Base-by-base conservation (phyloP, 2,888 invertebrate genomes). In the Eubasilissa splendida region DNA sequence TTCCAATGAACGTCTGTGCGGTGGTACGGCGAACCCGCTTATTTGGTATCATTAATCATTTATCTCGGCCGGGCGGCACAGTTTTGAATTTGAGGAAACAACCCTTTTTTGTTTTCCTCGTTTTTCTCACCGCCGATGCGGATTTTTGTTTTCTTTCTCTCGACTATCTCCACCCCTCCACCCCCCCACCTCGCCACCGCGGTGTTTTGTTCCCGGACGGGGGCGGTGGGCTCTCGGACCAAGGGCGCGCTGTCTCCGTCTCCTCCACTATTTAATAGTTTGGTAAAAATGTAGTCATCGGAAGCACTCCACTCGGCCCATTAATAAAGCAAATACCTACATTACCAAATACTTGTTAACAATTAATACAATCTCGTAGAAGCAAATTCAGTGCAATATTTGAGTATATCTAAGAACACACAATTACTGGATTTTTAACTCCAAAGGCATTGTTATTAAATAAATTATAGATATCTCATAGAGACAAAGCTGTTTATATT, bases 21-120 rank as follows among this genome's bases (percentile, higher is more conserved):
- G 22, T 22, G 22, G 22, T 22, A 14, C 70, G 77, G 56, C 88
- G 87, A 88, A 90, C 89, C 91, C 90, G 90, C 90, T 91, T 90
- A 91, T 91, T 91, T 91, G 87, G 87, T 86, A 89, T 88, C 91
- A 91, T 91, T 89, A 90, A 91, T 91, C 91, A 91, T 90, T 90
- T 89, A 87, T 88, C 87, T 88, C 88, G 87, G 86, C 59, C 60
- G 68, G 86, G 85, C 85, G 85, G 88, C 87, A 87, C 86, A 87
- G 87, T 86, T 87, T 86, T 88, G 88, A 88, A 89, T 89, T 89
- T 89, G 87, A 88, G 88, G 89, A 88, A 90, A 89, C 89, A 90
- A 89, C 89, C 89, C 89, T 89, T 90, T 90, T 90, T 89, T 76
- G 75, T 80, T 83, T 79, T 81, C 50, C 73, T 66, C 76, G 42